Conservation (phyloP, 2,113 vertebrate species). For the Tricholaema leucomelas region DNA sequence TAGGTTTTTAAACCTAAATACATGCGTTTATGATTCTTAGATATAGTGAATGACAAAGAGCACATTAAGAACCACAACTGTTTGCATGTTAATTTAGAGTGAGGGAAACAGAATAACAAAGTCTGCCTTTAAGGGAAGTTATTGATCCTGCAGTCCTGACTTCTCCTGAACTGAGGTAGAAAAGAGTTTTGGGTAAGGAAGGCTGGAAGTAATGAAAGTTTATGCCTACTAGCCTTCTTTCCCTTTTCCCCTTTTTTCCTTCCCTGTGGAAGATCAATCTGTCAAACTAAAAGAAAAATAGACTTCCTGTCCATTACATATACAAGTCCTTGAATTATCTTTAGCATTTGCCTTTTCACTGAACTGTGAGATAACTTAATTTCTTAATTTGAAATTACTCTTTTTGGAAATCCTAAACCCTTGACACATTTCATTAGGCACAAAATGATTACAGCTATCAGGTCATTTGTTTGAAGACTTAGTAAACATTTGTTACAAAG, state of each 20-base stretch:
- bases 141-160: neutral
- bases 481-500: conserved; percentile 69
- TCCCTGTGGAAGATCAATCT: conserved; percentile 19
- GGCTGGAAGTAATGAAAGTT: conserved; percentile 37
- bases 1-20: neutral
- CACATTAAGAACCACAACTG: neutral
- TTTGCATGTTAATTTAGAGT: neutral
- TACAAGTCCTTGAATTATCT: conserved; percentile 61
- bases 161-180: neutral
- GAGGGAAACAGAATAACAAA: conserved; percentile 27
- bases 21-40: neutral
- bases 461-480: conserved; percentile 72
- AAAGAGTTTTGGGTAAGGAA: neutral
- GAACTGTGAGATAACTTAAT: conserved; percentile 62
- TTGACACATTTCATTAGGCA: conserved; percentile 72
- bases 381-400: conserved; percentile 64
- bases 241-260: neutral
- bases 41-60: neutral
- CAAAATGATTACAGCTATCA: conserved; percentile 74
- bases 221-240: conserved; percentile 3
- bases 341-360: conserved; percentile 49
- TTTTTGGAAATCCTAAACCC: conserved; percentile 60
- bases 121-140: neutral
- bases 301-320: conserved; percentile 59
- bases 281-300: conserved; percentile 69